Evolutionary conservation across 2,888 invertebrate genomes (phyloP), one percentile per base, ranked within the genome.

Genomic region (Eulithis prunata): DNA sequence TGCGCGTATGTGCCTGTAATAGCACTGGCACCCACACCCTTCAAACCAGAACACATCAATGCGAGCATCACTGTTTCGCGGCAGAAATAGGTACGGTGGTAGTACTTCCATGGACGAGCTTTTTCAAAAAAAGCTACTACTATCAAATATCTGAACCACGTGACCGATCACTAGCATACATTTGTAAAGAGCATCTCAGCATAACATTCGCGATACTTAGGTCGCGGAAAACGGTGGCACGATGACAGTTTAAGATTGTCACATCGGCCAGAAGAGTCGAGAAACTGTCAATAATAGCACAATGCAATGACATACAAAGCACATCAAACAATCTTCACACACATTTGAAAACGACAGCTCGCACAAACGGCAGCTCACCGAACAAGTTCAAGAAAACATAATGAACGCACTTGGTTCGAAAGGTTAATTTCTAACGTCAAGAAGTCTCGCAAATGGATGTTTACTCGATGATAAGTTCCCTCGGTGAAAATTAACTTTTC

Each of bases 401-500:
- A 67, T 61, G 62, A 69, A 69, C 69, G 47, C 55, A 53, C 60
- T 58, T 70, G 56, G 66, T 68, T 63, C 60, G 70, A 70, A 72
- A 74, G 70, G 72, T 70, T 74, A 74, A 72, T 74, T 74, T 70
- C 68, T 69, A 74, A 72, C 74, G 69, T 70, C 66, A 69, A 69
- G 66, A 63, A 60, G 62, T 69, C 68, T 71, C 68, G 68, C 57
- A 68, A 71, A 72, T 71, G 57, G 62, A 71, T 72, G 70, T 71
- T 69, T 71, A 66, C 70, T 68, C 58, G 62, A 68, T 71, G 71
- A 68, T 71, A 68, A 68, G 65, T 72, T 71, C 74, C 72, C 76
- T 61, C 75, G 71, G 79, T 79, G 81, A 80, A 83, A 83, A 82
- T 80, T 69, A 70, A 77, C 79, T 81, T 83, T 85, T 81, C 77